Evolutionary conservation across 1,140 invertebrate species (phyloP), one percentile per base, ranked within the genome.

Genomic region (Hyles euphorbiae): DNA sequence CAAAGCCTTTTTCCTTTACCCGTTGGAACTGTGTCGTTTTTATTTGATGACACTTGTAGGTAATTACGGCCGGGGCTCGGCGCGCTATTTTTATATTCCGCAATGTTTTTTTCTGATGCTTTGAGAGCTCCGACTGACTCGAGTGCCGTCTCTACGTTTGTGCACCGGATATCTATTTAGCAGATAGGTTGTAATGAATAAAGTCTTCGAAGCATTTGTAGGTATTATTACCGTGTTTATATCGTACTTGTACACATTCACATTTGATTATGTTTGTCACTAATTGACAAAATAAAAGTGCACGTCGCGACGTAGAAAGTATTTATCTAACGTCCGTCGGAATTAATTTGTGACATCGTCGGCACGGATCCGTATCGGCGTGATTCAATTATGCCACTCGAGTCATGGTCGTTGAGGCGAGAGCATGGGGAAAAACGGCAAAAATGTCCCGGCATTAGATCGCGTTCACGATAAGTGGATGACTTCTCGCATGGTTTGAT

Each of bases 301-400:
- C 33, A 34, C 43, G 53, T n/a, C 11, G 48, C 46, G 11, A 46
- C 34, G 8, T 56, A 45, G 49, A 58, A 59, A 47, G 47, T 60
- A 52, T 68, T 70, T 56, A 53, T 61, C 65, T 69, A 57, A 67
- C 65, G 57, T 72, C 75, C 74, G 81, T 84, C 81, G 62, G 64
- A 70, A 80, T 83, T 83, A 80, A 87, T 87, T 78, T 73, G 72
- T 60, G 73, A 72, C 78, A 72, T 78, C 77, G 61, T 65, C 60
- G 12, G 48, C 55, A 45, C 56, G 58, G 65, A 63, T 53, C 61
- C 59, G 60, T 73, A 66, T 68, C 65, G 67, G 60, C 51, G 65
- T 84, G 75, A 88, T 88, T 86, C 85, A 88, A 88, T 88, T 86
- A 86, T 72, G 78, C 79, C 77, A 69, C 83, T 81, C 72, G 69